These are phyloP conservation scores for Temnothorax curvispinosus DNA, from an alignment of 1,140 invertebrate genomes.

Conservation along the genomic window DNA sequence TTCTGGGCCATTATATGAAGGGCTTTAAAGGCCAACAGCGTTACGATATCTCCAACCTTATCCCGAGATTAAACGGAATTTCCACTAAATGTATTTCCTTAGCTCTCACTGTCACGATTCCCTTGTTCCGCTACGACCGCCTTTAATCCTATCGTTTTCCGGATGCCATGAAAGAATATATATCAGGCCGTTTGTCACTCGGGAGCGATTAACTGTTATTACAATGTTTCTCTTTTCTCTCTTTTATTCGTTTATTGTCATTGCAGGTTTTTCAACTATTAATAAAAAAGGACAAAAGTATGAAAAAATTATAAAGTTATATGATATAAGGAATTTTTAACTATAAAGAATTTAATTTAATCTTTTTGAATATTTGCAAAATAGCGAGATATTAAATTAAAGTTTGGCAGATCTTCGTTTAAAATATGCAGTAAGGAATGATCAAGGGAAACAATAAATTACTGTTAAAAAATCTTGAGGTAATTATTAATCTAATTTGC, in stretches of 20 bases:
- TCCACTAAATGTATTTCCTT: conserved; percentile 50
- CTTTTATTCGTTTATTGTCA: background rate
- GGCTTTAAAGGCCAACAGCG: conserved; percentile 49
- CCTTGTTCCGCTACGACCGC: conserved; percentile 1
- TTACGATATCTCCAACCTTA: conserved; percentile 40
- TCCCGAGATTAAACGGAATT: conserved; percentile 47
- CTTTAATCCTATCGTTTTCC: conserved; percentile 45
- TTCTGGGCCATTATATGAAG: conserved; percentile 26
- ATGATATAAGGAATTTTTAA: background rate
- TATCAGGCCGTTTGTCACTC: conserved; percentile 21
- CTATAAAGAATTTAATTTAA: background rate
- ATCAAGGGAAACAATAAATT: background rate
- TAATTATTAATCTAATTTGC: background rate
- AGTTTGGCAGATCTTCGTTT: background rate
- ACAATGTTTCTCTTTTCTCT: background rate
- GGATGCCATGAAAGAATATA: background rate
- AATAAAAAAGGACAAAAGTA: background rate
- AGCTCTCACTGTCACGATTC: conserved; percentile 17
- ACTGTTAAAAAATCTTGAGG: background rate
- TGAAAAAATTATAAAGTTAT: background rate
- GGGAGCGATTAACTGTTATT: conserved; percentile 1
- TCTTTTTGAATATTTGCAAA: background rate
- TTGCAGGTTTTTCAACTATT: background rate
- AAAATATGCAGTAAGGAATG: background rate
- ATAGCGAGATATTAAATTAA: background rate